phyloP scores from a whole-genome alignment of 1,140 invertebrate genomes.

The Hesperophylax magnus region DNA sequence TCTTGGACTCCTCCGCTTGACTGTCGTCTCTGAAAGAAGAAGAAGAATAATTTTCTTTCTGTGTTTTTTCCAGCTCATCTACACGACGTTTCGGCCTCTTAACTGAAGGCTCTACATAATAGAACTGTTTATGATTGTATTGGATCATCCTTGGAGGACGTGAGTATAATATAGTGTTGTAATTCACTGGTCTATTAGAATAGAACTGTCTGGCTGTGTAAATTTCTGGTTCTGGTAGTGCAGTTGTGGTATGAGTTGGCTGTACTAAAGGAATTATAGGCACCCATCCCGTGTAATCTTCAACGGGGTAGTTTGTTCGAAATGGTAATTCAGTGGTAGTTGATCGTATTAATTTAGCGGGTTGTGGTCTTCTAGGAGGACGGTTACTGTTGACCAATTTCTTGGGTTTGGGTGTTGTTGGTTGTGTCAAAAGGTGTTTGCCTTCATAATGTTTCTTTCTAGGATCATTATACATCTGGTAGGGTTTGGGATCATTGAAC shows the following conservation, averaged over 20 bases:
- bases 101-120: neutral
- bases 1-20: neutral
- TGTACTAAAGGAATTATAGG: constrained; percentile 24
- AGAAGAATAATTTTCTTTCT: constrained; percentile 48
- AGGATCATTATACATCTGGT: no score
- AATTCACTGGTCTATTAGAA: neutral
- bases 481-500: no score
- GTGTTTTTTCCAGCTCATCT: neutral
- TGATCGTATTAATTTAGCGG: neutral
- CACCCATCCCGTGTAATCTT: constrained; percentile 40
- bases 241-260: constrained; percentile 31
- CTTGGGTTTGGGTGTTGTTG: neutral
- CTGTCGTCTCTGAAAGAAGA: constrained; percentile 50
- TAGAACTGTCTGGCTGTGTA: constrained; percentile 21
- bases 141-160: constrained; percentile 20
- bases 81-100: neutral
- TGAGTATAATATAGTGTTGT: neutral
- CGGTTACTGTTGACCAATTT: neutral
- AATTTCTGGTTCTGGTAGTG: constrained; percentile 8
- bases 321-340: constrained; percentile 26
- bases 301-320: neutral
- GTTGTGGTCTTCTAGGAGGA: neutral
- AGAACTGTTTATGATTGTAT: neutral
- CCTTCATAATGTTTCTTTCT: no score
- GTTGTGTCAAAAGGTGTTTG: neutral